Conservation (phyloP, 2,888 invertebrate species). For the Sarcophaga subvicina region DNA sequence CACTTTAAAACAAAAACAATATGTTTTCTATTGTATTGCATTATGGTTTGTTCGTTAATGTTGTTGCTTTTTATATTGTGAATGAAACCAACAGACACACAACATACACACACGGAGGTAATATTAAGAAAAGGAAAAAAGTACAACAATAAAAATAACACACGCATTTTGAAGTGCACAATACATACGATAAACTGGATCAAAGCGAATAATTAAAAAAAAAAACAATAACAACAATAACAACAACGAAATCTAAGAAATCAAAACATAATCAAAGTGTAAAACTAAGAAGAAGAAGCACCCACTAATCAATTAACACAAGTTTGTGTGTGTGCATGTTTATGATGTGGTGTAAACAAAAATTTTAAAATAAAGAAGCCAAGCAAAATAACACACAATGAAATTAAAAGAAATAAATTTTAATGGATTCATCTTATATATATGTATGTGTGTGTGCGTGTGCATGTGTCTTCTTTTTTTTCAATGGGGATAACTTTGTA, state of each 20-base stretch:
- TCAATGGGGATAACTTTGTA: not conserved
- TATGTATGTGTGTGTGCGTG: not conserved
- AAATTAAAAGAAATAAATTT: slow-evolving; percentile 36
- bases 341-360: not conserved
- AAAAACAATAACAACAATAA: slow-evolving; percentile 17
- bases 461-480: slow-evolving; percentile 38
- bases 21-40: slow-evolving; percentile 8
- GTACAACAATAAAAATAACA: slow-evolving; percentile 10
- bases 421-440: slow-evolving; percentile 44
- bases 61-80: slow-evolving; percentile 2
- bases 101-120: slow-evolving; percentile 15
- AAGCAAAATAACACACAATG: slow-evolving; percentile 7
- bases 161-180: slow-evolving; percentile 29
- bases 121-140: slow-evolving; percentile 7
- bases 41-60: not conserved
- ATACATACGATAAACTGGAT: slow-evolving; percentile 40
- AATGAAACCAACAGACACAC: slow-evolving; percentile 15
- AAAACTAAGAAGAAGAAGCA: slow-evolving; percentile 20
- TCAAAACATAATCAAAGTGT: not conserved
- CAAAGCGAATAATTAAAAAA: slow-evolving; percentile 36
- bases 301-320: not conserved
- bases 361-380: slow-evolving; percentile 23
- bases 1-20: not conserved
- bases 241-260: slow-evolving; percentile 8
- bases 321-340: not conserved